Conservation (phyloP, 1,140 invertebrate species). For the Lepidotrigona ventralis region DNA sequence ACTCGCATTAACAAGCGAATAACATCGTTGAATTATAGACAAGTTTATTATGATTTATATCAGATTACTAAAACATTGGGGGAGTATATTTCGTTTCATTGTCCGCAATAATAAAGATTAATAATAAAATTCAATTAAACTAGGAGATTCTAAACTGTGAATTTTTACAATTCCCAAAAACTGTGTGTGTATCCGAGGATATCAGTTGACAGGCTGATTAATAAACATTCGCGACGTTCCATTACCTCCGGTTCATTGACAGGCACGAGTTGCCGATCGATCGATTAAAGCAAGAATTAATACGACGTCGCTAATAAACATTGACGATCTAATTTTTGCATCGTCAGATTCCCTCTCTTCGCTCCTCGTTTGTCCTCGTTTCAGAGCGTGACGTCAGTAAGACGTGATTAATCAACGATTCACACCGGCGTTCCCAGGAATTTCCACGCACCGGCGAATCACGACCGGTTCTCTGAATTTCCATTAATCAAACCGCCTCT, state of each 20-base stretch:
- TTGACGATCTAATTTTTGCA: background rate
- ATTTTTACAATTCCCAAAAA: too few relatives aligned
- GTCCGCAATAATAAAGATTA: too few relatives aligned
- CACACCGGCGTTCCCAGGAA: background rate
- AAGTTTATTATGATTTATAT: too few relatives aligned
- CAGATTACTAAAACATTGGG: too few relatives aligned
- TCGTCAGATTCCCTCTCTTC: background rate
- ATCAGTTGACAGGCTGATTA: background rate
- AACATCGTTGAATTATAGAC: too few relatives aligned
- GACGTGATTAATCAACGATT: background rate
- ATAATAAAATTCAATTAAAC: too few relatives aligned
- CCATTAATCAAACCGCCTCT: constrained; percentile 3
- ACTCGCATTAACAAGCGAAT: too few relatives aligned
- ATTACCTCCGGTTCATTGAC: background rate
- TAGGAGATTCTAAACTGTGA: too few relatives aligned
- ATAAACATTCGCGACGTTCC: background rate
- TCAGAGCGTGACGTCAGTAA: background rate
- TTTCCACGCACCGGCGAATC: background rate
- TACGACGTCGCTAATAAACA: background rate
- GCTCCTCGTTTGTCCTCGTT: background rate
- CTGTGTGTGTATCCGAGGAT: too few relatives aligned
- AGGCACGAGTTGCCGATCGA: background rate
- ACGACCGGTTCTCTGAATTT: background rate
- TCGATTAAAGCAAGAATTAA: background rate
- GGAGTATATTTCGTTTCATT: too few relatives aligned